These are phyloP conservation scores for Drosophila azteca DNA, from an alignment of 1,140 invertebrate genomes.

Conservation along the genomic window DNA sequence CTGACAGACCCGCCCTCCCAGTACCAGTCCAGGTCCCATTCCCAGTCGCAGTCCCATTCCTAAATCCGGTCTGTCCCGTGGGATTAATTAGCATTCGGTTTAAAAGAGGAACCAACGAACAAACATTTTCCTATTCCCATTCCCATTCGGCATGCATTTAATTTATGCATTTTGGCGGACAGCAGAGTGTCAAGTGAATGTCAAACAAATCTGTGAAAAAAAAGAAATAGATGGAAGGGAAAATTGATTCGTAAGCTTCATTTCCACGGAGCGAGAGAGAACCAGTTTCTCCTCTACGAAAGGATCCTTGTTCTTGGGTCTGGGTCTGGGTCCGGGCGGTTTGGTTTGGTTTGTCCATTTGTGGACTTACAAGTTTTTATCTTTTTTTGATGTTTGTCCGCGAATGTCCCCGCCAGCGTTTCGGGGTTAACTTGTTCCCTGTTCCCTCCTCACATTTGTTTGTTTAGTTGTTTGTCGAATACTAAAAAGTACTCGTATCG, in stretches of 20 bases:
- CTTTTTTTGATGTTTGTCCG: slow-evolving; percentile 59
- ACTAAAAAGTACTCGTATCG: slow-evolving; percentile 20
- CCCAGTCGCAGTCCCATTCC: not conserved
- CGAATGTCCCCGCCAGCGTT: slow-evolving; percentile 22
- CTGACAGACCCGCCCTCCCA: slow-evolving; percentile 22
- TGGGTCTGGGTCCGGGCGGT: not conserved
- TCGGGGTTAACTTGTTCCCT: slow-evolving; percentile 50
- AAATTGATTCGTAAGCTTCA: slow-evolving; percentile 66
- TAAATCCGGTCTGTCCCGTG: slow-evolving; percentile 22
- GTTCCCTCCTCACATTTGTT: slow-evolving; percentile 43
- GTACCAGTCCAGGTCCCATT: not conserved
- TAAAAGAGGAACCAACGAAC: slow-evolving; percentile 21
- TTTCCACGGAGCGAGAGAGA: slow-evolving; percentile 23
- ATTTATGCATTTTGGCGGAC: slow-evolving; percentile 46
- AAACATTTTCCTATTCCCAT: slow-evolving; percentile 1
- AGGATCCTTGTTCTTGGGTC: not conserved
- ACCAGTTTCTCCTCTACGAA: slow-evolving; percentile 37
- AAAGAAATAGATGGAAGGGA: slow-evolving; percentile 17
- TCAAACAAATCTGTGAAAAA: slow-evolving; percentile 71
- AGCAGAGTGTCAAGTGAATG: slow-evolving; percentile 66
- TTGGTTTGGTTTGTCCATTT: slow-evolving; percentile 29
- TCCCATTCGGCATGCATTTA: slow-evolving; percentile 26
- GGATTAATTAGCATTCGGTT: slow-evolving; percentile 80
- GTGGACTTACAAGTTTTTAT: slow-evolving; percentile 52
- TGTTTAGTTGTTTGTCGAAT: slow-evolving; percentile 38